Evolutionary conservation across 92 coral and sea anemone genomes (phyloP), one percentile per base, ranked within the genome.

Genomic region (Umimayanthus chanpuru): DNA sequence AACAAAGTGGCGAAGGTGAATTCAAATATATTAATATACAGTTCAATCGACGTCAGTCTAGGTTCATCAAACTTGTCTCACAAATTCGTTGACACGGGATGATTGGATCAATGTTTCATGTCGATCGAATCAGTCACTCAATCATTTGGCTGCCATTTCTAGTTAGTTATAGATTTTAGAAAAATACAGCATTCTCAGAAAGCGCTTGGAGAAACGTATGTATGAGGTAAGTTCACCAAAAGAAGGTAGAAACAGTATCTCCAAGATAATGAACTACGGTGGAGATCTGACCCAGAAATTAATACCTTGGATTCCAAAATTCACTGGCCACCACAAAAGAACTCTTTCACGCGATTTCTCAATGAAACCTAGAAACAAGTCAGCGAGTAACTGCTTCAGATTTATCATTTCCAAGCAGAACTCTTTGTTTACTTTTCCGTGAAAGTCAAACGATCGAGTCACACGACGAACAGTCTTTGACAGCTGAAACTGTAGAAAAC

Each of bases 1-100:
- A 32, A 32, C 36, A 32, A 32, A 32, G 94, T 64, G 89, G 90
- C 58, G 94, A 92, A 67, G 88, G 89, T 53, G 92, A 92, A 90
- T 79, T 7, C n/a, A n/a, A n/a, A n/a, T n/a, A n/a, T n/a, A 36
- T 16, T 32, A 14, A 55, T 77, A 18, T 58, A 50, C 21, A 88
- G 81, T 16, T 41, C 89, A 40, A 68, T 92, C 9, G 94, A 86
- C 80, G 90, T 81, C 67, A 71, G 79, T 55, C 9, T 92, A 14
- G 73, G 80, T n/a, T 92, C 88, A 0, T 92, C 92, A 6, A 82
- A 44, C 73, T 50, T 79, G 29, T 58, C 89, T 21, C 70, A 44
- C 44, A 85, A 85, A 47, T 92, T 89, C 65, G 82, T 85, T 44
- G 82, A 89, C n/a, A 58, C 73, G 50, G 28, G 86, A 87, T 4